Evolutionary conservation across 2,113 vertebrate species (phyloP), one percentile per base, ranked within the genome.

Genomic region (Gallinago media): DNA sequence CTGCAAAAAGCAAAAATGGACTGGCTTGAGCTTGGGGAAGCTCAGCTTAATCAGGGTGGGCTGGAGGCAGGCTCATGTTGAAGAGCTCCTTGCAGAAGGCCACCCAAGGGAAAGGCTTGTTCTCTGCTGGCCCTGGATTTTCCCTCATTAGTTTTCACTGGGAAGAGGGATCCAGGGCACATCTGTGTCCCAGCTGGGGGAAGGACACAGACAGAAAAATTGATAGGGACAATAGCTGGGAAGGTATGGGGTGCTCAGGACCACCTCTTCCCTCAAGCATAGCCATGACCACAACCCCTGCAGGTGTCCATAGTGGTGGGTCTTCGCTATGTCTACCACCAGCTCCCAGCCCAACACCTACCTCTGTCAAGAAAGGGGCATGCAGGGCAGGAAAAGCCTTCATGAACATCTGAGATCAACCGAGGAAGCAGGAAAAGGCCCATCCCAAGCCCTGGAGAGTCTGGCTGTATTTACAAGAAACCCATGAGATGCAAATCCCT

Each of bases 391-490:
- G 49, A 81, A 34, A 17, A 74, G 12, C 40, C 42, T 78, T 62
- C 0, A 0, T 27, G 23, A 71, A 44, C 25, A 15, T 54, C 47
- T 5, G 10, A 65, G 61, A 12, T 21, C 12, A 56, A 16, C 11
- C 0, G 1, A 54, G n/a, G 36, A 27, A 25, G 29, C 15, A 68
- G 20, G 22, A 42, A 31, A 72, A 49, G 25, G 32, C 54, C 44
- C 13, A 5, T 21, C 59, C 26, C 62, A 40, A 27, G 22, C 26
- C 21, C 13, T 15, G 22, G 8, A 8, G 29, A 8, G 25, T 55
- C 50, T 15, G 2, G 0, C 20, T 63, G 15, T 31, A 23, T 22
- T 79, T 75, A 42, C 16, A 75, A 72, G 55, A 70, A 71, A 46
- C 5, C 8, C 32, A 44, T 27, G 52, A 75, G 42, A 15, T 55